phyloP scores from a whole-genome alignment of 2,888 invertebrate genomes.

The Morinoia aosen region DNA sequence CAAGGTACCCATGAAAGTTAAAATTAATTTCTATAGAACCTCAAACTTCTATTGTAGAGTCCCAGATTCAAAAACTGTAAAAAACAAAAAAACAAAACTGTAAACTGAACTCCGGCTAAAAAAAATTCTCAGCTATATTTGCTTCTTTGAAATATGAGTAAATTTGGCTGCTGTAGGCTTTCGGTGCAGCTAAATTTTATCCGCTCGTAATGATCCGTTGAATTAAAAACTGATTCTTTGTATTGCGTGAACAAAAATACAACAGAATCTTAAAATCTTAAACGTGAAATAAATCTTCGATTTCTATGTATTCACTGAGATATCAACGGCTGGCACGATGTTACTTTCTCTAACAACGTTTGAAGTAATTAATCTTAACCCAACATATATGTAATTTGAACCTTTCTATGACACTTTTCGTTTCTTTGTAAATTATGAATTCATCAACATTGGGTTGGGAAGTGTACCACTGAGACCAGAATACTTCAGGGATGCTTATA shows the following conservation, averaged over 20 bases:
- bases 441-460: neutral
- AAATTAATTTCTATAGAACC: too few relatives aligned
- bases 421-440: neutral
- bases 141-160: too few relatives aligned
- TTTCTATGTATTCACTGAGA: neutral
- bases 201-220: too few relatives aligned
- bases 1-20: too few relatives aligned
- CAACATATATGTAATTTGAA: neutral
- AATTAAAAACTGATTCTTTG: too few relatives aligned
- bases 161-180: too few relatives aligned
- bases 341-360: neutral
- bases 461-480: neutral
- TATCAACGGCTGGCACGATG: neutral
- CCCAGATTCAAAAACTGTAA: too few relatives aligned
- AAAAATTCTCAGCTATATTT: too few relatives aligned
- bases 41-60: too few relatives aligned
- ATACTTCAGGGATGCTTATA: neutral
- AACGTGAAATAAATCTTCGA: neutral
- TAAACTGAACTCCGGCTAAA: too few relatives aligned
- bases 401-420: neutral
- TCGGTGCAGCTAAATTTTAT: too few relatives aligned
- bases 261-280: neutral
- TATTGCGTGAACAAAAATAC: neutral
- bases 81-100: too few relatives aligned
- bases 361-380: neutral